phyloP scores from a whole-genome alignment of 2,888 invertebrate genomes.

The Petrolisthes manimaculis region DNA sequence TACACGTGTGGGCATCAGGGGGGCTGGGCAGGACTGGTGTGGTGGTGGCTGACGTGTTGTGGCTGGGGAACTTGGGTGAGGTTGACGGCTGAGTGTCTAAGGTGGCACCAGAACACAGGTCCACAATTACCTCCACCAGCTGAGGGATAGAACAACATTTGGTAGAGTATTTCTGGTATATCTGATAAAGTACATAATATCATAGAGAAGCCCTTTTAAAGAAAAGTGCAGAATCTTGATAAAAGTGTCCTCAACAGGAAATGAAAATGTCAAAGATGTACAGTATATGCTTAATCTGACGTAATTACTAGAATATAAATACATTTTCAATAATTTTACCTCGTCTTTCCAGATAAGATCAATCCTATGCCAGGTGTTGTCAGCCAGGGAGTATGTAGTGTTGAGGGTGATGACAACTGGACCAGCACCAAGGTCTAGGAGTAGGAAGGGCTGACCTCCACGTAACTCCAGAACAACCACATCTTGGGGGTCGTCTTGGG shows the following conservation, averaged over 20 bases:
- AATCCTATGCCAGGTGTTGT: conserved; percentile 88
- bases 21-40: conserved; percentile 28
- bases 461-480: conserved; percentile 87
- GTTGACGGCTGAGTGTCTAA: conserved; percentile 25
- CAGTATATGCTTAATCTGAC: no score
- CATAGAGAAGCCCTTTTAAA: no score
- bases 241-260: no score
- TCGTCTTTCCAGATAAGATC: conserved; percentile 78
- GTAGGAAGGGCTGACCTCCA: conserved; percentile 84
- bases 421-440: conserved; percentile 90
- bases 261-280: no score
- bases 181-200: no score
- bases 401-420: conserved; percentile 77
- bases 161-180: no score
- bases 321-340: conserved; percentile 67
- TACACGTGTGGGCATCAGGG: conserved; percentile 32
- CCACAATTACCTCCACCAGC: conserved; percentile 61
- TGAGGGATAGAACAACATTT: conserved; percentile 1
- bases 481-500: conserved; percentile 1
- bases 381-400: conserved; percentile 76
- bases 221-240: no score
- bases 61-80: conserved; percentile 9
- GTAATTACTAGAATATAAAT: no score
- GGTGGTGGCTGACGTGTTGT: conserved; percentile 13
- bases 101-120: conserved; percentile 57